Evolutionary conservation across 2,888 invertebrate species (phyloP).

Genomic region (Sesia bembeciformis): DNA sequence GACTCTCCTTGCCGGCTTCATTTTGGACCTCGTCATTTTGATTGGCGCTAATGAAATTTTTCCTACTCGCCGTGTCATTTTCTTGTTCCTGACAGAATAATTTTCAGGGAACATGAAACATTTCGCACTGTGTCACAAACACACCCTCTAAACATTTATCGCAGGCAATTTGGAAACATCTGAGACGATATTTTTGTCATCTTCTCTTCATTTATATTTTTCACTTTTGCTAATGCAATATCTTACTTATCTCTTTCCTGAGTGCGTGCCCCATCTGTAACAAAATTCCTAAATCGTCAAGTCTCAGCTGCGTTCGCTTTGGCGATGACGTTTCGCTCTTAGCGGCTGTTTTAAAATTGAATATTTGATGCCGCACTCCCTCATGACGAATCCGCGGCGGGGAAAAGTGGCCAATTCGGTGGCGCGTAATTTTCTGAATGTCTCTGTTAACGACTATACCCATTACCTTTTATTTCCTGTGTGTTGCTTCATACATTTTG

Average conservation of each 20-base stretch:
- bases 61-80: slow-evolving; percentile 63
- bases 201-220: slow-evolving; percentile 62
- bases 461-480: slow-evolving; percentile 41
- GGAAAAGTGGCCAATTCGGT: slow-evolving; percentile 46
- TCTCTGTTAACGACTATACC: slow-evolving; percentile 48
- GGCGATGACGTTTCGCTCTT: slow-evolving; percentile 73
- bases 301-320: slow-evolving; percentile 65
- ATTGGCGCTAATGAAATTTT: slow-evolving; percentile 75
- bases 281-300: slow-evolving; percentile 67
- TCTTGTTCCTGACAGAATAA: slow-evolving; percentile 71
- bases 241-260: slow-evolving; percentile 61
- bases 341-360: slow-evolving; percentile 74
- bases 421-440: slow-evolving; percentile 63
- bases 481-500: slow-evolving; percentile 33
- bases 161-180: slow-evolving; percentile 50
- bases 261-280: slow-evolving; percentile 71
- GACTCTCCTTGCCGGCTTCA: slow-evolving; percentile 71
- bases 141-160: slow-evolving; percentile 55
- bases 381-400: slow-evolving; percentile 64
- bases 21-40: slow-evolving; percentile 74
- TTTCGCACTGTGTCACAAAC: slow-evolving; percentile 52
- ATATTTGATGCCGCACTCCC: slow-evolving; percentile 71
- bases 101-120: slow-evolving; percentile 56
- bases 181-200: slow-evolving; percentile 54
- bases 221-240: slow-evolving; percentile 69